phyloP scores from a whole-genome alignment of 2,113 vertebrate genomes.

The Cyanoramphus novaezelandiae region DNA sequence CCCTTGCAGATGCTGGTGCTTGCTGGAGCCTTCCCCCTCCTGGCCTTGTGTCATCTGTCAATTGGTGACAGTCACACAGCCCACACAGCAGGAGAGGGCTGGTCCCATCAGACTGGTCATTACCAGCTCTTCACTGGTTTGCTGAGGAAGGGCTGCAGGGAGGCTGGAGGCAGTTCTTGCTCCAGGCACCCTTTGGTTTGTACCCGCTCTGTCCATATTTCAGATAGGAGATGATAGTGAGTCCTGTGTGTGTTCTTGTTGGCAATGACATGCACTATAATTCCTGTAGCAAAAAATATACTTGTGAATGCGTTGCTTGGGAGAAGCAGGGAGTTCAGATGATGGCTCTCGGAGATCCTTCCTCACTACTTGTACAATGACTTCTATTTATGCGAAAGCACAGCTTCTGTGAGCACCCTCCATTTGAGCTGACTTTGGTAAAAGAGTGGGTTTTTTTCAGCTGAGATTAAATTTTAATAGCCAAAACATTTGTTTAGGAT shows the following conservation, averaged over 20 bases:
- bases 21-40: neutral
- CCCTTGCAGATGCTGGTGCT: neutral
- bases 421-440: neutral
- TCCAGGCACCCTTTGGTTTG: neutral
- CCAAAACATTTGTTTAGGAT: neutral
- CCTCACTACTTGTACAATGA: neutral
- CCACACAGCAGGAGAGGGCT: neutral
- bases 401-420: neutral
- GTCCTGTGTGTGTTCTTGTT: neutral
- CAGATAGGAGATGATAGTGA: neutral
- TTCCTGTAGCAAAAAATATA: conserved; percentile 29
- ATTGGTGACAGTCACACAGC: neutral
- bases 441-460: neutral
- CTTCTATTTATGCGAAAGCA: neutral
- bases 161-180: neutral
- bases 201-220: neutral
- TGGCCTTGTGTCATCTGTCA: neutral
- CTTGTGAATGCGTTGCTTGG: neutral
- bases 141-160: neutral
- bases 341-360: neutral
- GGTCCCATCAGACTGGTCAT: rapidly evolving
- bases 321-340: neutral
- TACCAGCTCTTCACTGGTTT: neutral
- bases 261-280: conserved; percentile 6
- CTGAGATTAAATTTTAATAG: neutral